Percentiles rank a stretch among this genome's conserved stretches.
phyloP scores from a whole-genome alignment of 2,113 vertebrate species.

The Tonatia bakeri region DNA sequence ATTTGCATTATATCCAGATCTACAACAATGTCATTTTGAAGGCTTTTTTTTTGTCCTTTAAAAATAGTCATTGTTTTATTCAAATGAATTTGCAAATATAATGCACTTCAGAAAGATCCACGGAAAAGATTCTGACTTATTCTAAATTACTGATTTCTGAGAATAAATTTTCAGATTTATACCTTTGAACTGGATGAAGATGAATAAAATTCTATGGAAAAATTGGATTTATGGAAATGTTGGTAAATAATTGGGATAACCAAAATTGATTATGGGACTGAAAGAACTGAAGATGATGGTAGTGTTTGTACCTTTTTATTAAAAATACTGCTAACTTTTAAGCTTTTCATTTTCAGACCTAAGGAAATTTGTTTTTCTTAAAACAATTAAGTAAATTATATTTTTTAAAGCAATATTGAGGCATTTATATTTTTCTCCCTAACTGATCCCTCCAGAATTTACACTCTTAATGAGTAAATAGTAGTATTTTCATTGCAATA shows the following conservation, averaged over 20 bases:
- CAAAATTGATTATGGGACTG: no score
- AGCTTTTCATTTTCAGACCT: no score
- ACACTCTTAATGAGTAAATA: not conserved
- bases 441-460: not conserved
- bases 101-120: not conserved
- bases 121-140: no score
- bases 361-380: no score
- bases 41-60: not conserved
- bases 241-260: not conserved
- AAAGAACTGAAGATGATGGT: no score
- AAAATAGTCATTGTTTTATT: not conserved
- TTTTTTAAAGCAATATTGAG: not conserved
- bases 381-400: not conserved
- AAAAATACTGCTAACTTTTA: no score
- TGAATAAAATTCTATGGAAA: not conserved
- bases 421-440: not conserved
- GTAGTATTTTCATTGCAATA: not conserved
- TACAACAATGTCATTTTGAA: not conserved
- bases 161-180: no score
- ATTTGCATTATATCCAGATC: not conserved
- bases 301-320: no score
- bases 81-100: not conserved
- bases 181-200: not conserved
- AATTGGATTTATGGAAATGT: not conserved
- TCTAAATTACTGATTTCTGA: no score